phyloP scores from a whole-genome alignment of 2,888 invertebrate genomes.

The Alentia gelatinosa region DNA sequence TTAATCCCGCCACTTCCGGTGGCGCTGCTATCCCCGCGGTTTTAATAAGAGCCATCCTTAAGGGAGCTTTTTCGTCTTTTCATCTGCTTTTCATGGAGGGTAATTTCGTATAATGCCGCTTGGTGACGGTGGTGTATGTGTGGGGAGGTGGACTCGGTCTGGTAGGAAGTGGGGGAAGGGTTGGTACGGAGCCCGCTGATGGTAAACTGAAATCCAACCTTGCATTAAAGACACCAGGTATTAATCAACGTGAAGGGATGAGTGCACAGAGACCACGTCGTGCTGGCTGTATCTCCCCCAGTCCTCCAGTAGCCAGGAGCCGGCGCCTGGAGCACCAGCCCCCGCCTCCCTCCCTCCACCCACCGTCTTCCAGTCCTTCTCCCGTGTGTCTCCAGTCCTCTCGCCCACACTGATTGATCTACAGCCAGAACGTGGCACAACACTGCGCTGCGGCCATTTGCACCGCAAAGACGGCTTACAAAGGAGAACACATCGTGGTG shows the following conservation, averaged over 20 bases:
- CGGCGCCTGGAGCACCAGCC: background rate
- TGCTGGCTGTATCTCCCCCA: background rate
- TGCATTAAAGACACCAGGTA: background rate
- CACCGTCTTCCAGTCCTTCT: no score
- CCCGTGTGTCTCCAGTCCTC: no score
- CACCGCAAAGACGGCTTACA: no score
- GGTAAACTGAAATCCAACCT: conserved; percentile 29
- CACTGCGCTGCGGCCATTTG: no score
- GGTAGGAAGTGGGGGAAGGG: background rate
- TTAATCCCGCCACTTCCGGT: no score
- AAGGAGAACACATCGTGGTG: no score
- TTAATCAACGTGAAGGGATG: background rate
- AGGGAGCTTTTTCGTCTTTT: background rate
- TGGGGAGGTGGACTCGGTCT: background rate
- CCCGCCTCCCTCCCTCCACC: background rate
- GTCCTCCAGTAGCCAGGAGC: background rate
- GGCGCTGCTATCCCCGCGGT: no score
- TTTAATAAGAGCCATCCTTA: no score
- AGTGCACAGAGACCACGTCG: no score
- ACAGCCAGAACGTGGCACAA: no score
- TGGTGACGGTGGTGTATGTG: background rate
- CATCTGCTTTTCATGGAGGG: background rate
- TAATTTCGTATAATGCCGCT: background rate
- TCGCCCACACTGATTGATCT: background rate
- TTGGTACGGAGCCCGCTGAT: background rate